Conservation (phyloP, 2,888 invertebrate genomes). For the Chymomyza fuscimana region DNA sequence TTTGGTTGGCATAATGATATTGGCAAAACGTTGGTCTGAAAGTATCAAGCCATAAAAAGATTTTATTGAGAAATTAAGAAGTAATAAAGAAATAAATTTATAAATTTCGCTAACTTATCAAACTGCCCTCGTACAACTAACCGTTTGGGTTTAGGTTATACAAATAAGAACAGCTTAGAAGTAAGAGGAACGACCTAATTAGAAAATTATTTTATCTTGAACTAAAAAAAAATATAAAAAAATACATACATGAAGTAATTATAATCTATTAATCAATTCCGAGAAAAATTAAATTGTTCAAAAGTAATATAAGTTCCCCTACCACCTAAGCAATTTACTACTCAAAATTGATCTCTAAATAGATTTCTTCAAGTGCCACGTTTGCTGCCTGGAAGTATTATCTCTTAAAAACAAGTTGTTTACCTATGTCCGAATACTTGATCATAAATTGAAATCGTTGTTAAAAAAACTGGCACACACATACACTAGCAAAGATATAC, state of each 20-base stretch:
- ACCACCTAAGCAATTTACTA: background rate
- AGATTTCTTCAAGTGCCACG: background rate
- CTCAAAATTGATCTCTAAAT: background rate
- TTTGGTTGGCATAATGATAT: no score
- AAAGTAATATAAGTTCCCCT: background rate
- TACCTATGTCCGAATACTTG: constrained; percentile 63
- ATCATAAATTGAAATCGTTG: constrained; percentile 70
- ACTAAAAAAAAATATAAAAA: background rate
- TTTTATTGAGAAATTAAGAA: no score
- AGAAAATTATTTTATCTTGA: no score
- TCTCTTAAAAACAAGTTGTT: constrained; percentile 48
- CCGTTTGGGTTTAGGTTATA: no score
- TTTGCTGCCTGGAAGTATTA: constrained; percentile 8
- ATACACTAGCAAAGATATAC: background rate
- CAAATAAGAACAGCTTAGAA: no score
- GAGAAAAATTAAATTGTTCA: background rate
- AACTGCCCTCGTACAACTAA: no score
- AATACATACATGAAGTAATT: background rate
- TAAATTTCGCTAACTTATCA: no score
- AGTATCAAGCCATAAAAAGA: no score
- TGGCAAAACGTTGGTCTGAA: no score
- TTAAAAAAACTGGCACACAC: constrained; percentile 61
- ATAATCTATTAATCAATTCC: background rate
- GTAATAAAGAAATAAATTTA: no score
- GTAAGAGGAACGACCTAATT: no score